Evolutionary conservation across 2,888 invertebrate genomes (phyloP).

Genomic region (Heliconius ismenius): DNA sequence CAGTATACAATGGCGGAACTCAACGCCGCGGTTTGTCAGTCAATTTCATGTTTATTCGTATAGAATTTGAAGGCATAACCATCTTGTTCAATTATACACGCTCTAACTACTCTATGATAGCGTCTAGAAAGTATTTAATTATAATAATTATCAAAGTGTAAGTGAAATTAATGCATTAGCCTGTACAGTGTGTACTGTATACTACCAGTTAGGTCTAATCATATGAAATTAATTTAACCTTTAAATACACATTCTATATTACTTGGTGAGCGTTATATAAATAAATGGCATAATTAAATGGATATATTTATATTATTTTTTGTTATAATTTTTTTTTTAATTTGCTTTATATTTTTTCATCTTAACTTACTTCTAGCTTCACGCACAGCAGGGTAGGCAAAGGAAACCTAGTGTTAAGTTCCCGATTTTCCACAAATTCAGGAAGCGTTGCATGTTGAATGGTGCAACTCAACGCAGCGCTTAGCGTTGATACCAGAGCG

Average conservation of each 20-base stretch:
- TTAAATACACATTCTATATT: neutral
- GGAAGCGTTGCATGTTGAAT: no score
- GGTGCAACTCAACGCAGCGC: no score
- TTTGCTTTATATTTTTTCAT: no score
- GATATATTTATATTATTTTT: no score
- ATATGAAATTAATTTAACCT: slow-evolving; percentile 1
- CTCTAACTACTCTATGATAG: neutral
- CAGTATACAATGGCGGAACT: neutral
- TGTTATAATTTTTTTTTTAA: no score
- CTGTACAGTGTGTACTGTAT: neutral
- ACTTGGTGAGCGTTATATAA: neutral
- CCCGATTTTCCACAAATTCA: no score
- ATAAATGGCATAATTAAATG: neutral
- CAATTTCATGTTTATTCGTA: neutral
- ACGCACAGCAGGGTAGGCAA: neutral
- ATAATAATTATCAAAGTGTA: neutral
- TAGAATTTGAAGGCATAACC: neutral
- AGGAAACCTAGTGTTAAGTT: no score
- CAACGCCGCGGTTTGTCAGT: neutral
- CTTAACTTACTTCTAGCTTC: neutral
- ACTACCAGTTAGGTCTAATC: neutral
- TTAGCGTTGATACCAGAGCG: no score
- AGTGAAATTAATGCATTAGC: neutral
- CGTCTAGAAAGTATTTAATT: slow-evolving; percentile 5
- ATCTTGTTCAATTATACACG: neutral